These are phyloP conservation scores for Plebejus anna DNA, from an alignment of 2,888 invertebrate species.

Conservation along the genomic window DNA sequence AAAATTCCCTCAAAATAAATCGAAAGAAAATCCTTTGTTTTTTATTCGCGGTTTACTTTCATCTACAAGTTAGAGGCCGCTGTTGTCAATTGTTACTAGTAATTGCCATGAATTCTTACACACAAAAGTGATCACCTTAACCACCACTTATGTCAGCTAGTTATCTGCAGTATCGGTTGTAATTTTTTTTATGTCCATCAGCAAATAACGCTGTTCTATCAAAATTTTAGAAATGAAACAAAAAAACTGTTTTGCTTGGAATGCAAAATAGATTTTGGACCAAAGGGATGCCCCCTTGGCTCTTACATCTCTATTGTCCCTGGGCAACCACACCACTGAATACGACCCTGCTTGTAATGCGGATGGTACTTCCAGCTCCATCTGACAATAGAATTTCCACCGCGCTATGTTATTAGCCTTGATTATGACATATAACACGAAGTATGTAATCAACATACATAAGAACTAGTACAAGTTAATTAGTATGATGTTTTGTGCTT, in stretches of 20 bases:
- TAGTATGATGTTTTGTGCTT: background rate
- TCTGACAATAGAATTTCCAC: slow-evolving; percentile 36
- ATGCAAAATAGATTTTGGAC: background rate
- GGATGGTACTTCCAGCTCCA: slow-evolving; percentile 41
- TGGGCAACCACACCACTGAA: background rate
- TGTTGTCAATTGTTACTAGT: too few species aligned
- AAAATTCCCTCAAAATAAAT: background rate
- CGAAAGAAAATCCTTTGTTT: background rate
- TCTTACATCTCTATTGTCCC: background rate
- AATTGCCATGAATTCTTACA: too few species aligned
- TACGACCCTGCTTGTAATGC: slow-evolving; percentile 33
- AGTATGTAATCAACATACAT: background rate
- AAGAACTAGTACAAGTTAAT: slow-evolving; percentile 2
- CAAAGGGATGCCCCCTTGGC: background rate
- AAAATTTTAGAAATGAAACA: too few species aligned
- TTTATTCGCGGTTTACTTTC: background rate
- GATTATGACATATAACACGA: slow-evolving; percentile 24
- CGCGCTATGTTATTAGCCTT: slow-evolving; percentile 21
- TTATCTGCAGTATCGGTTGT: too few species aligned
- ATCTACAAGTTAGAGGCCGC: background rate
- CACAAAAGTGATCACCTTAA: too few species aligned
- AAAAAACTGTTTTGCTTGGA: too few species aligned
- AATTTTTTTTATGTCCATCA: too few species aligned
- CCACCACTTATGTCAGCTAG: too few species aligned
- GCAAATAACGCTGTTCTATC: too few species aligned